Evolutionary conservation across 2,888 invertebrate genomes (phyloP).

Genomic region (Drosophila meridiana): DNA sequence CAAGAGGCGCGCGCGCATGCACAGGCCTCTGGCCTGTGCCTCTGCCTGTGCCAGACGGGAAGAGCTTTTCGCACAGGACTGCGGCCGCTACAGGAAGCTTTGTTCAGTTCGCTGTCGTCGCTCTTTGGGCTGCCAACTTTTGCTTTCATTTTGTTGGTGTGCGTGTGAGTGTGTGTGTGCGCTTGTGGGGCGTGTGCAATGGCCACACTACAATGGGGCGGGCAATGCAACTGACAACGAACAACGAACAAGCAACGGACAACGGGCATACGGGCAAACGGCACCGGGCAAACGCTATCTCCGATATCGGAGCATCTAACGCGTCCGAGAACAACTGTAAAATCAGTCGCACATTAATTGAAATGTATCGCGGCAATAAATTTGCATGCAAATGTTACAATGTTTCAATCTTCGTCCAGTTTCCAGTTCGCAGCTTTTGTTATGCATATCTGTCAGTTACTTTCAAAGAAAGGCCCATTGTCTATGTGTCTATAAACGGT

Average conservation of each 20-base stretch:
- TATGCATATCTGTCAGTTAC: constrained; percentile 53
- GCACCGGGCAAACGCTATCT: constrained; percentile 26
- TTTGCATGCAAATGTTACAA: constrained; percentile 62
- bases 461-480: constrained; percentile 56
- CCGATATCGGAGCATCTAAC: constrained; percentile 55
- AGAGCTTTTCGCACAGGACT: constrained; percentile 40
- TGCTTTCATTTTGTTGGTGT: constrained; percentile 70
- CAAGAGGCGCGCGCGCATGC: constrained; percentile 32
- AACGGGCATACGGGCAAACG: constrained; percentile 17
- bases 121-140: constrained; percentile 76
- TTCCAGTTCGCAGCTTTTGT: constrained; percentile 44
- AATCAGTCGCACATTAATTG: constrained; percentile 65
- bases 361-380: constrained; percentile 60
- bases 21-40: neutral
- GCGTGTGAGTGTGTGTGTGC: constrained; percentile 30
- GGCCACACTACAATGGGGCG: constrained; percentile 38
- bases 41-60: constrained; percentile 16
- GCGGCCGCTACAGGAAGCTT: constrained; percentile 59
- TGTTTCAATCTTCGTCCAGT: constrained; percentile 51
- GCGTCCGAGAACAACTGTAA: constrained; percentile 56
- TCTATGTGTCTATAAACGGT: constrained; percentile 20
- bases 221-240: constrained; percentile 51
- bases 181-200: constrained; percentile 61
- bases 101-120: constrained; percentile 73
- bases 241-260: constrained; percentile 29